Evolutionary conservation across 1,140 invertebrate genomes (phyloP), one percentile per base, ranked within the genome.

Genomic region (Bilobella aurantiaca): DNA sequence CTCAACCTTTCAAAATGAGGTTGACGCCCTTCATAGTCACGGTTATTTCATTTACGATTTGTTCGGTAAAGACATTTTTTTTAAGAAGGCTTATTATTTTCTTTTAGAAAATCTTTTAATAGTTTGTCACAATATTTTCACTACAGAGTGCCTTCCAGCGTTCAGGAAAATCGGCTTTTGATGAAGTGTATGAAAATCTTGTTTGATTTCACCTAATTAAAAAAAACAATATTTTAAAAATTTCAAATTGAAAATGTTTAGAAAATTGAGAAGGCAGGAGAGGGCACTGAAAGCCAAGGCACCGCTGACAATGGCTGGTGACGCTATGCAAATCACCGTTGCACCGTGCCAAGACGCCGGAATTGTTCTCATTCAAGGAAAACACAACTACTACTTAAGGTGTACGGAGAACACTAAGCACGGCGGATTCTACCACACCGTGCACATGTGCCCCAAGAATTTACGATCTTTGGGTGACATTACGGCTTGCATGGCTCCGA

Each of bases 341-440:
- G 58, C 64, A 5, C 27, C 25, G 1, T 69, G 68, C 34, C 59
- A 37, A 1, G 29, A 69, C n/a, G 68, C 66, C 32, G 68, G 68
- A 28, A 37, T 64, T 3, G 32, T 59, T 23, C 21, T 69, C 0
- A 58, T 66, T 25, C 68, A 66, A 29, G 65, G 68, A 14, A 47
- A 53, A 16, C 28, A 47, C 61, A 67, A 69, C 29, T 63, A 64
- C 30, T 69, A 63, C 23, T 3, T 69, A 16, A 61, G 62, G 32
- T 69, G 68, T 32, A 53, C 49, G 5, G 27, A 28, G n/a, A 66
- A 69, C 53, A 30, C 1, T 18, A 29, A 58, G 16, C 21, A 37
- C 3, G 68, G 64, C 25, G 57, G 61, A 1, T 69, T 59, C 47
- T 69, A 46, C 34, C 68, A 66, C n/a, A 32, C 61, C 21, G 25